Base-by-base conservation (phyloP, 1,140 invertebrate genomes). In the Micrasema minimum region DNA sequence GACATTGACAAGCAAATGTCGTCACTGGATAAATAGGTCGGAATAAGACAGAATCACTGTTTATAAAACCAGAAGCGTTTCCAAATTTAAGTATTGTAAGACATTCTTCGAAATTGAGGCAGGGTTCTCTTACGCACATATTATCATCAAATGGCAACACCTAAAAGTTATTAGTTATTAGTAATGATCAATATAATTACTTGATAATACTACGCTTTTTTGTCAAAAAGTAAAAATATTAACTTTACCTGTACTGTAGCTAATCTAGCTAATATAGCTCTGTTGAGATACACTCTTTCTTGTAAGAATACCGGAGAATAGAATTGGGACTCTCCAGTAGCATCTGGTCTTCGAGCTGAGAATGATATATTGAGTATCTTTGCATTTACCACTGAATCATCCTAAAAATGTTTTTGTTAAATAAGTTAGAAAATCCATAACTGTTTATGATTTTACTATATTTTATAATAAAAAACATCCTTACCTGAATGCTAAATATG, bases 81-180 rank as follows among this genome's bases (percentile, higher is more conserved):
- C 95, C 95, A 78, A 98, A 98, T 79, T 96, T 96, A 1, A 98
- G 85, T 0, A 96, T 92, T 0, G 95, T 96, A 0, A 95, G 79
- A 77, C 97, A 99, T 77, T 96, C 91, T 80, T 99, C 96, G 80
- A 91, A 99, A 82, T 99, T 98, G 0, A 97, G 84, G 78, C 98
- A 99, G 0, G 97, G 97, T 79, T 99, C 98, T 16, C 92, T 88
- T 0, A 98, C 92, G 81, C 98, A 99, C 0, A 99, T 86, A 81
- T 99, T 98, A 80, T 99, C 97, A 79, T 98, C 96, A 81, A 99
- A 98, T 0, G 97, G 96, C 2, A 98, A 80, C 0, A 99, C 93
- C 87, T 95, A 76, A 31, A 31, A 7, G 9, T 10, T 11, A 64
- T 45, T 41, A 41, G 11, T n/a, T 31, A 41, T 9, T 0, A 20